A percentile compares a stretch with the other conserved stretches of the same genome.
phyloP scores from a whole-genome alignment of 2,113 vertebrate genomes.

The Hemibagrus wyckioides region DNA sequence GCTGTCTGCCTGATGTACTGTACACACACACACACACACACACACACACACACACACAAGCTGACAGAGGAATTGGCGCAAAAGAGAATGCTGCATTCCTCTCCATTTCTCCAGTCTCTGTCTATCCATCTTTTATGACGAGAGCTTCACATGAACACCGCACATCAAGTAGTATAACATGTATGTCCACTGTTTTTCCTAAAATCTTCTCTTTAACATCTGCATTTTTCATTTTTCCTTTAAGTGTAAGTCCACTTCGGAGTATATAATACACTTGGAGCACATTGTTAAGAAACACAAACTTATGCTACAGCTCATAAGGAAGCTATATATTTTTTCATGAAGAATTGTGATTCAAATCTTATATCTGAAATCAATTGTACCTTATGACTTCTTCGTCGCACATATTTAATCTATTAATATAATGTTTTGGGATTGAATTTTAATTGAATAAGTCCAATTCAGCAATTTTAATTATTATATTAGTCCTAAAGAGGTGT shows the following conservation, averaged over 20 bases:
- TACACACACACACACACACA: conserved; percentile 14
- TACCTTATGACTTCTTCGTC: neutral
- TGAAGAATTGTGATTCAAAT: neutral
- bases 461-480: neutral
- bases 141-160: neutral
- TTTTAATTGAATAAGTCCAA: neutral
- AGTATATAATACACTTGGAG: neutral
- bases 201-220: neutral
- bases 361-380: neutral
- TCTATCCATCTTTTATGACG: conserved; percentile 24
- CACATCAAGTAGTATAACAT: neutral
- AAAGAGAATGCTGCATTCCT: neutral
- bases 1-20: conserved; percentile 47
- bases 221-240: neutral
- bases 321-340: neutral
- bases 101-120: conserved; percentile 2
- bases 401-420: neutral
- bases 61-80: conserved; percentile 27
- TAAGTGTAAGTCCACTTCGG: neutral
- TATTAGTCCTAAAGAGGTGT: neutral
- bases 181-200: neutral
- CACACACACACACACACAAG: conserved; percentile 11
- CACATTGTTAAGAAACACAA: neutral
- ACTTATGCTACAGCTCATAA: neutral
- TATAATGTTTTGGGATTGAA: neutral